Base-by-base conservation (phyloP, 1,140 invertebrate species). In the Dendrolimus punctatus region DNA sequence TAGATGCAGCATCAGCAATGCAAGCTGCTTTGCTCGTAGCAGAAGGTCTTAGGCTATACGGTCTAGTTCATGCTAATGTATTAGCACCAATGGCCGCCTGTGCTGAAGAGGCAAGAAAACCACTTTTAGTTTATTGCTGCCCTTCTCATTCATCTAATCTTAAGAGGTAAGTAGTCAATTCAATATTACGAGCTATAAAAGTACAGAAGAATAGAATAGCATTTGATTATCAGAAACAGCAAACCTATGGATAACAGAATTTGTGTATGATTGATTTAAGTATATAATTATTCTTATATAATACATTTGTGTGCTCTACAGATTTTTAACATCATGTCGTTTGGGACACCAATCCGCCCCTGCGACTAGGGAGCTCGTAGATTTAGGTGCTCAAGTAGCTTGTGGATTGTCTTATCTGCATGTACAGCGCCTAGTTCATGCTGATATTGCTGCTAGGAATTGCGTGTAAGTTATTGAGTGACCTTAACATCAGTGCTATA, bases 331-430 rank as follows among this genome's bases (percentile, higher is more conserved):
- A 61, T 90, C 91, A 51, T 93, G 92, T 67, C 87, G 89, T n/a
- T 62, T 88, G 70, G 72, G 90, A 58, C 80, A 91, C 55, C 89
- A 81, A 63, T 66, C 79, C 2, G 68, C 92, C 53, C 88, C 93
- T 5, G 90, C 91, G 8, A 94, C 96, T 0, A 92, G 96, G 66
- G 96, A 98, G 69, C 87, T 98, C 49, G 96, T 98, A 0, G 94
- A 96, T 68, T 92, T 98, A 82, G 95, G 94, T 23, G 92, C 96
- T 40, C 96, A 98, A 80, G 91, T 96, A 44, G 93, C 95, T 39
- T 90, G 94, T 64, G 97, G 95, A 1, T 87, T 98, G 50, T 93
- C 95, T 58, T 98, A 96, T 81, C 89, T 99, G 53, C 97, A 99
- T 73, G 92, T 95, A 8, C 93, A 96, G 66, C 91, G 93, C 53